Evolutionary conservation across 2,888 invertebrate genomes (phyloP).

Genomic region (Ectemnius lituratus): DNA sequence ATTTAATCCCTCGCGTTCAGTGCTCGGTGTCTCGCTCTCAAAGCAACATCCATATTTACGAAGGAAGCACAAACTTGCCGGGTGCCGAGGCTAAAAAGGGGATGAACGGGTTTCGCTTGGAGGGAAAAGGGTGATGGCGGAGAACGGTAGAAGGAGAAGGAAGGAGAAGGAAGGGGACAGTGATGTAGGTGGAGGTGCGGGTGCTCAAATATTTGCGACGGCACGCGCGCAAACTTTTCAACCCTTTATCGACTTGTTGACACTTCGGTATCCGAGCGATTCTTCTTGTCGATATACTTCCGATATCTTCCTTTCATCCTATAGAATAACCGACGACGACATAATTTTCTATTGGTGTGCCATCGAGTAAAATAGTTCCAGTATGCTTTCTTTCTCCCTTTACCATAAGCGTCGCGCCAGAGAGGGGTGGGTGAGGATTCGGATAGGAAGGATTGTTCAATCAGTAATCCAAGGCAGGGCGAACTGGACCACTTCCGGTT

Average conservation of each 20-base stretch:
- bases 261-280: slow-evolving; percentile 59
- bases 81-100: too few relatives aligned
- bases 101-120: too few relatives aligned
- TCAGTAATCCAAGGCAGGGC: too few relatives aligned
- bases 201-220: slow-evolving; percentile 60
- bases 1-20: slow-evolving; percentile 38
- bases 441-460: too few relatives aligned
- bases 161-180: too few relatives aligned
- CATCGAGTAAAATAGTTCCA: too few relatives aligned
- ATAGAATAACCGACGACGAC: too few relatives aligned
- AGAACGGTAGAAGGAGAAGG: too few relatives aligned
- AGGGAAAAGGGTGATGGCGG: not conserved
- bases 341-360: too few relatives aligned
- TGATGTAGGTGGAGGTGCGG: slow-evolving; percentile 52
- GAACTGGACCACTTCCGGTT: slow-evolving; percentile 31
- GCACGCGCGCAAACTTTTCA: slow-evolving; percentile 49
- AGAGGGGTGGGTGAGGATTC: too few relatives aligned
- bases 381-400: too few relatives aligned
- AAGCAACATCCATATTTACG: slow-evolving; percentile 61
- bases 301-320: slow-evolving; percentile 40
- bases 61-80: slow-evolving; percentile 18
- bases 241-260: slow-evolving; percentile 66
- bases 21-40: slow-evolving; percentile 36
- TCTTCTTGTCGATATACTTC: slow-evolving; percentile 63
- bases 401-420: too few relatives aligned